Evolutionary conservation across 2,888 invertebrate species (phyloP).

Genomic region (Ommatoiulus sabulosus): DNA sequence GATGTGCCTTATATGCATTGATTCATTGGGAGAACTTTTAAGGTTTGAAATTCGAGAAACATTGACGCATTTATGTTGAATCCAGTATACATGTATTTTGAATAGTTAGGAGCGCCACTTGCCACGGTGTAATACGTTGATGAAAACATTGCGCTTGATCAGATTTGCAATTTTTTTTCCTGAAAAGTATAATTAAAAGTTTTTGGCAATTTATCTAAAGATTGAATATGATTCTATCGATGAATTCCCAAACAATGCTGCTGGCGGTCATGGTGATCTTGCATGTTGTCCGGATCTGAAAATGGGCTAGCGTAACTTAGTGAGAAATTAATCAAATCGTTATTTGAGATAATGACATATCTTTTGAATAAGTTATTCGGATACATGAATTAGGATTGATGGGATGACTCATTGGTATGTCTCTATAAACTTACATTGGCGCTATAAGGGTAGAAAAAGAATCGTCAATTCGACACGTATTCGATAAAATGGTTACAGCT

Average conservation of each 20-base stretch:
- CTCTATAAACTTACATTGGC: background rate
- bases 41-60: too few species aligned
- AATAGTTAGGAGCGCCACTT: too few species aligned
- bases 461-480: background rate
- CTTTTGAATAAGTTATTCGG: background rate
- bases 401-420: background rate
- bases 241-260: background rate
- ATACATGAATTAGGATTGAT: background rate
- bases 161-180: background rate
- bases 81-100: too few species aligned
- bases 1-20: too few species aligned
- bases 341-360: background rate
- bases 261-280: background rate
- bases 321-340: background rate
- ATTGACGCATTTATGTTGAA: too few species aligned
- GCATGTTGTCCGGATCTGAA: background rate
- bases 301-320: background rate
- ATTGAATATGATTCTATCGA: background rate
- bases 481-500: background rate
- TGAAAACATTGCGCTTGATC: background rate
- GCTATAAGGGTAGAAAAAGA: background rate
- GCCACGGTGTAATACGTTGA: too few species aligned
- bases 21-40: too few species aligned
- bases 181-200: background rate
- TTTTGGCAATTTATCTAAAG: background rate